Conservation (phyloP, 1,140 invertebrate species). For the Penaeus vannamei region DNA sequence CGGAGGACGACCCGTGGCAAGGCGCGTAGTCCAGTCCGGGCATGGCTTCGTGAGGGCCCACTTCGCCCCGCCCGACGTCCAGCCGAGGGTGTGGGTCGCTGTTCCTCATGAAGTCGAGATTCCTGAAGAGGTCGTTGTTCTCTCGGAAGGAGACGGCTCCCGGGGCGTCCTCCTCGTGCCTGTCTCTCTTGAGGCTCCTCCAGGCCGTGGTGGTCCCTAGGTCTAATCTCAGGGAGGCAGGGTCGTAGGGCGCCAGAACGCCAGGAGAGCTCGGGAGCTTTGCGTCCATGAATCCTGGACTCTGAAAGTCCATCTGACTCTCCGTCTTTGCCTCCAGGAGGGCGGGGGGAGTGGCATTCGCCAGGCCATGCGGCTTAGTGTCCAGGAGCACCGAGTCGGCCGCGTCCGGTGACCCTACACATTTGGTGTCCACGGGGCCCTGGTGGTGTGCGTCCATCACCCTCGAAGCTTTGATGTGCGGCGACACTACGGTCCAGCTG, state of each 20-base stretch:
- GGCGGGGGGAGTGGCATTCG: no score
- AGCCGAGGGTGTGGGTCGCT: not conserved
- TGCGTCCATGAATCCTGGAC: no score
- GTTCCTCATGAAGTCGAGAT: constrained; percentile 35
- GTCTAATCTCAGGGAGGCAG: not conserved
- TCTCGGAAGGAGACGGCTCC: constrained; percentile 4
- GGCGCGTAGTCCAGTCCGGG: constrained; percentile 6
- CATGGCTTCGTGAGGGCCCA: constrained; percentile 18
- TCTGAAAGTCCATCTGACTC: no score
- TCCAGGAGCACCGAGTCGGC: no score
- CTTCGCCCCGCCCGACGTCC: not conserved
- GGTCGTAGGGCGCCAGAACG: not conserved
- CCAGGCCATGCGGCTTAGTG: no score
- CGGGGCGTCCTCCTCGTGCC: not conserved
- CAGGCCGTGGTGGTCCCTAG: constrained; percentile 7
- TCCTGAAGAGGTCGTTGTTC: constrained; percentile 17
- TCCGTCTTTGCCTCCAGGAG: no score
- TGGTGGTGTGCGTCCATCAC: no score
- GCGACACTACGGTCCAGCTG: no score
- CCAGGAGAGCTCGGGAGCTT: not conserved
- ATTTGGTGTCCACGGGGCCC: no score
- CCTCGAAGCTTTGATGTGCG: no score
- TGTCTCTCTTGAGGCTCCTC: constrained; percentile 45
- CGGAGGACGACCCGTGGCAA: no score
- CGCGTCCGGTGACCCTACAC: no score